Conservation (phyloP, 2,113 vertebrate genomes). For the Talpa occidentalis region DNA sequence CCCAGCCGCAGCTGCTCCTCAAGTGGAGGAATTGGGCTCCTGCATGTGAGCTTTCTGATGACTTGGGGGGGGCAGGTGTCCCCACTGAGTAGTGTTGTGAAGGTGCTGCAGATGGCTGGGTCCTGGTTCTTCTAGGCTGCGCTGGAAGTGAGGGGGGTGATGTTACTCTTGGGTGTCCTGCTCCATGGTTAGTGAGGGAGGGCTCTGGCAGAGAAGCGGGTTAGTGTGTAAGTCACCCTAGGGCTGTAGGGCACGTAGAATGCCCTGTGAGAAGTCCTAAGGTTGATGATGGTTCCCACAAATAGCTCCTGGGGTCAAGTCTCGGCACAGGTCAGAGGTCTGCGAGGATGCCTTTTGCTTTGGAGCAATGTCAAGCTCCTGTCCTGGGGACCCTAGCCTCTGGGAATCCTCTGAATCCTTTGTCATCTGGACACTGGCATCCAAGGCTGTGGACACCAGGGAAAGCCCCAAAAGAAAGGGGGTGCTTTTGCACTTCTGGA, state of each 20-base stretch:
- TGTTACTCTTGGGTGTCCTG: neutral
- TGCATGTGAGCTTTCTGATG: neutral
- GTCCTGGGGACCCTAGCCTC: neutral
- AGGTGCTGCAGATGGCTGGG: neutral
- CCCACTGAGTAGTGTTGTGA: neutral
- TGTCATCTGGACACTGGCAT: neutral
- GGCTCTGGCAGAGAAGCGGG: neutral
- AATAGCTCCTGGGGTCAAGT: neutral
- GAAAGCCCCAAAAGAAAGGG: neutral
- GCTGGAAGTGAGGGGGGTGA: neutral
- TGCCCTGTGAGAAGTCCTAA: neutral
- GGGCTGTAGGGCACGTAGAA: fast-evolving
- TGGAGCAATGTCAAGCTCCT: neutral
- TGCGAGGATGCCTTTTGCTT: neutral
- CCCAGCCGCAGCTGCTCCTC: neutral
- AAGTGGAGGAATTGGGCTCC: neutral
- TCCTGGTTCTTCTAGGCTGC: neutral
- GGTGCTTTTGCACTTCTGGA: neutral
- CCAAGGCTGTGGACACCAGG: neutral
- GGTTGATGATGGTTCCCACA: too few relatives aligned
- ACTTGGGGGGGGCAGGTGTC: constrained; percentile 34
- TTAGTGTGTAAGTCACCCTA: neutral
- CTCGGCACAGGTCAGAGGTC: too few relatives aligned
- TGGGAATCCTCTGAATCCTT: neutral
- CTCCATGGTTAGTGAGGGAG: neutral